Base-by-base conservation (phyloP, 2,797 vertebrate genomes). In the Acanthurus tractus region DNA sequence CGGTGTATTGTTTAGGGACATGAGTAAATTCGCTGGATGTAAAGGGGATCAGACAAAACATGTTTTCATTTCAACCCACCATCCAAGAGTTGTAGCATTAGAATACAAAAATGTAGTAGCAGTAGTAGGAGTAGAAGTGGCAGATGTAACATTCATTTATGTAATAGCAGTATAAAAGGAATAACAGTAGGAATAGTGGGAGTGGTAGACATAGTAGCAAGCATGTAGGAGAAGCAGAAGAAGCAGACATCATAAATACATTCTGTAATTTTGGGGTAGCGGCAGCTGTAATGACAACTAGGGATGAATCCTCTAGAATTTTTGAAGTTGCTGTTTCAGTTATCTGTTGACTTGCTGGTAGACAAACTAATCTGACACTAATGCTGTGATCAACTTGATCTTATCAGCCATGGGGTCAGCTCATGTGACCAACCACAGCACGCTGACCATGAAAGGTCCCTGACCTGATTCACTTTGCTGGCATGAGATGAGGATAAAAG, bases 381-480 rank as follows among this genome's bases (percentile, higher is more conserved):
- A 63, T 65, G 63, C 74, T 18, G 18, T 53, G 25, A 83, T 84
- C 71, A 83, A 63, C 70, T 76, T 77, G 68, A 86, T 80, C 76
- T 62, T 48, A 78, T 80, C 69, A 78, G 50, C 44, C 1, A 2
- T 25, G 82, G 68, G 72, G 82, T 83, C 74, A 74, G 6, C 52
- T 78, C 69, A 65, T 78, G 67, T 64, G 84, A 81, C 72, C 70
- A 65, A 78, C 63, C 52, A 4, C 68, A 25, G 34, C 8, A 34
- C 62, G 7, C 61, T 59, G 69, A 62, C 54, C 68, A 58, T 22
- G 50, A 71, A 54, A 52, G 64, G 13, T 23, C 55, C 65, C 77
- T 86, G 85, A 86, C 75, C 79, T 73, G 68, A 83, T 85, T 91
- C 74, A 57, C 42, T 79, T 55, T 70, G 64, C 52, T 54, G 63